Percentiles rank a stretch among this genome's conserved stretches.
phyloP scores from a whole-genome alignment of 1,140 invertebrate species.

The Atta colombica region DNA sequence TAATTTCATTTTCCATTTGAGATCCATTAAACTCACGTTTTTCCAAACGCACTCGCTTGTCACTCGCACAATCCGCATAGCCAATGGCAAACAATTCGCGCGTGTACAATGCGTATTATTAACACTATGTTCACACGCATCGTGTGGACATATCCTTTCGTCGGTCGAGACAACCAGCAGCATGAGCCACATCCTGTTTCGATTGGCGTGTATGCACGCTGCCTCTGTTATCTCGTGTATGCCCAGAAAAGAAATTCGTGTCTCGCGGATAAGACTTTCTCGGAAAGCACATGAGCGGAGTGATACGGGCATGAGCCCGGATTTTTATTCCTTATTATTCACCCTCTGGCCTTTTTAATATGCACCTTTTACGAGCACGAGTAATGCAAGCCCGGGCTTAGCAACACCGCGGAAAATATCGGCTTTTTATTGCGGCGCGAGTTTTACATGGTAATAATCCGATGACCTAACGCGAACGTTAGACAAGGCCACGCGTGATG shows the following conservation, averaged over 20 bases:
- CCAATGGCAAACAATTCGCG: neutral
- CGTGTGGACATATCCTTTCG: conserved; percentile 45
- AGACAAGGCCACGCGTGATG: neutral
- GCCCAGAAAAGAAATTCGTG: conserved; percentile 42
- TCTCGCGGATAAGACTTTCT: conserved; percentile 55
- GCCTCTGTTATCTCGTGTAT: conserved; percentile 10
- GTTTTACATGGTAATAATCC: conserved; percentile 48
- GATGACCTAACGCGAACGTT: conserved; percentile 10
- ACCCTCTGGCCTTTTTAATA: conserved; percentile 32
- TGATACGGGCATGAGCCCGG: neutral
- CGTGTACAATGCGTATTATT: conserved; percentile 41
- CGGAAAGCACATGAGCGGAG: conserved; percentile 14
- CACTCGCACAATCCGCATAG: neutral
- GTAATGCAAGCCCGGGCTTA: neutral
- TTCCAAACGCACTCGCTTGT: neutral
- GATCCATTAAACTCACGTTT: conserved; percentile 11
- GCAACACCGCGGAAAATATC: conserved; percentile 15
- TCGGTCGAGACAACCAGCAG: conserved; percentile 37
- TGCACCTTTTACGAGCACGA: conserved; percentile 30
- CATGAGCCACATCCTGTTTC: conserved; percentile 48
- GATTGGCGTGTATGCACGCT: conserved; percentile 3
- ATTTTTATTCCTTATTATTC: conserved; percentile 42
- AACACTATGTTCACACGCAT: conserved; percentile 39
- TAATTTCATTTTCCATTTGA: conserved; percentile 19
- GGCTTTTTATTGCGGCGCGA: conserved; percentile 24